Conservation (phyloP, 2,113 vertebrate genomes). For the Morone saxatilis region DNA sequence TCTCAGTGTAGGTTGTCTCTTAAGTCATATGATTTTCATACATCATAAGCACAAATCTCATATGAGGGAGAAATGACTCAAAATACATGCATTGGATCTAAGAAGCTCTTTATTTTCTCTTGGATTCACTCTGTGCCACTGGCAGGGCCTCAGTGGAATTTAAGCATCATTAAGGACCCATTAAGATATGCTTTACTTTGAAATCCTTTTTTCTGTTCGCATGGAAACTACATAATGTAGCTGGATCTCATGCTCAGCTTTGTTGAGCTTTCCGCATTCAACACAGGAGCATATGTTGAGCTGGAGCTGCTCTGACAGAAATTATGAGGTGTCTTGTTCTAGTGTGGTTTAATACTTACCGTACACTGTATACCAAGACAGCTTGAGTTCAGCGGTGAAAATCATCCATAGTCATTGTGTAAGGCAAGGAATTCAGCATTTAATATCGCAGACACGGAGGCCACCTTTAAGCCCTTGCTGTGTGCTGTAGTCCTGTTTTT, state of each 20-base stretch:
- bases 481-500: not conserved
- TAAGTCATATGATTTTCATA: constrained; percentile 1
- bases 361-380: not conserved
- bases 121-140: constrained; percentile 49
- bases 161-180: constrained; percentile 66
- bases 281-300: constrained; percentile 8
- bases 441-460: not conserved
- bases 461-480: not conserved
- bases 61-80: constrained; percentile 15
- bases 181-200: constrained; percentile 59
- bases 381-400: constrained; percentile 1
- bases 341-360: not conserved
- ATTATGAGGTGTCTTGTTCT: constrained; percentile 22
- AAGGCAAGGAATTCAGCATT: not conserved
- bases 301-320: constrained; percentile 30
- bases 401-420: not conserved
- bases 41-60: constrained; percentile 27
- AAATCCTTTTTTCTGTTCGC: constrained; percentile 50
- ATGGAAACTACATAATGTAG: constrained; percentile 55
- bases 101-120: constrained; percentile 58
- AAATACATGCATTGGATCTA: constrained; percentile 27
- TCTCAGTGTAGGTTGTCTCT: constrained; percentile 10
- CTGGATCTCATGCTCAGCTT: constrained; percentile 6
- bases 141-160: constrained; percentile 59
- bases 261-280: constrained; percentile 6